phyloP scores from a whole-genome alignment of 2,797 vertebrate genomes.

The Ptychadena robeensis region DNA sequence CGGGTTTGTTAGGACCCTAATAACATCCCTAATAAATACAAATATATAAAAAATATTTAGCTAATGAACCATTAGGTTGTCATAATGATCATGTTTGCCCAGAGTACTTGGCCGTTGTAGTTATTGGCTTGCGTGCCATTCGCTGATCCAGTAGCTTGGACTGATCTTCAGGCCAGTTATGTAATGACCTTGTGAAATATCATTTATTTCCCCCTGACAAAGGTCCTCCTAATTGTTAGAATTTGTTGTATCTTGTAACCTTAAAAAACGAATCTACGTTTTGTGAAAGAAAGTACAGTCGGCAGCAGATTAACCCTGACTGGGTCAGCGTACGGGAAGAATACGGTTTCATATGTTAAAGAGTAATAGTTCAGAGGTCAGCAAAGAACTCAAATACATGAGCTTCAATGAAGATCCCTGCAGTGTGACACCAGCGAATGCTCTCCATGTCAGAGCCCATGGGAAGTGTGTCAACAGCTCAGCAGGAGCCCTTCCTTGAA shows the following conservation, averaged over 20 bases:
- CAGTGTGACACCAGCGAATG: conserved; percentile 68
- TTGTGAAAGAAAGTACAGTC: conserved; percentile 25
- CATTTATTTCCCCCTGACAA: neutral
- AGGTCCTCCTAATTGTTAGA: neutral
- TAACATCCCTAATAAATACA: too few relatives aligned
- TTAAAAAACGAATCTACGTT: neutral
- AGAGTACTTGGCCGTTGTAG: too few relatives aligned
- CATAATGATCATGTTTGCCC: too few relatives aligned
- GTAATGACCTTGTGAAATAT: neutral
- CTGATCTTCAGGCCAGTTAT: too few relatives aligned
- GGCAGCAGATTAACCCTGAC: conserved; percentile 13
- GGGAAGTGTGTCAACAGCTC: conserved; percentile 72
- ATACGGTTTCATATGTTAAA: conserved; percentile 63
- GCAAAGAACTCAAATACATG: conserved; percentile 64
- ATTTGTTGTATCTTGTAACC: neutral
- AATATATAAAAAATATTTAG: too few relatives aligned
- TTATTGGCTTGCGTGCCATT: too few relatives aligned
- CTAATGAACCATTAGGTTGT: too few relatives aligned
- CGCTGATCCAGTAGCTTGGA: too few relatives aligned
- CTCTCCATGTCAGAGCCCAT: conserved; percentile 64
- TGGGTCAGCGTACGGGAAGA: conserved; percentile 44
- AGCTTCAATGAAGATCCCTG: conserved; percentile 68
- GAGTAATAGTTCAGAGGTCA: conserved; percentile 69
- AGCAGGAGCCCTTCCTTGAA: conserved; percentile 64
- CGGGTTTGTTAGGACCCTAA: too few relatives aligned